Evolutionary conservation across 2,113 vertebrate genomes (phyloP).

Genomic region (Phrynosoma blainvillii): DNA sequence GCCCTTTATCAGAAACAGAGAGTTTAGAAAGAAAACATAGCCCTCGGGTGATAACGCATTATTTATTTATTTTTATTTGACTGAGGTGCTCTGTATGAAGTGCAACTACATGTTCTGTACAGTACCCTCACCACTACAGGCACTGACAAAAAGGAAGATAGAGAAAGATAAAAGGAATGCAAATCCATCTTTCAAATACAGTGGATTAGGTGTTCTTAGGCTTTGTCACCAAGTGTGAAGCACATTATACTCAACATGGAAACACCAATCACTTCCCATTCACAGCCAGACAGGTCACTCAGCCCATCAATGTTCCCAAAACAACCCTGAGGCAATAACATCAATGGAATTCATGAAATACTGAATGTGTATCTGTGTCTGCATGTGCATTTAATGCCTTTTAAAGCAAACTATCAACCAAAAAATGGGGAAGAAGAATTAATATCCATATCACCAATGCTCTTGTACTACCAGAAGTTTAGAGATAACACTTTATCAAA

Average conservation of each 20-base stretch:
- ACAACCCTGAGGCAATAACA: conserved; percentile 43
- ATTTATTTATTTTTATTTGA: conserved; percentile 59
- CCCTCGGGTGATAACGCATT: conserved; percentile 54
- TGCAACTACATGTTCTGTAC: conserved; percentile 65
- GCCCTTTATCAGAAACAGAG: conserved; percentile 65
- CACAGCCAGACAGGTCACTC: conserved; percentile 46
- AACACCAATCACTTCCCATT: conserved; percentile 47
- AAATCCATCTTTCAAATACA: conserved; percentile 62
- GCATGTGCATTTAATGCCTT: not conserved
- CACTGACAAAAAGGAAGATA: conserved; percentile 59
- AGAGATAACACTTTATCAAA: not conserved
- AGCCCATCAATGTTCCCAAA: conserved; percentile 24
- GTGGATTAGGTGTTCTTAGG: conserved; percentile 56
- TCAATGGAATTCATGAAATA: conserved; percentile 15
- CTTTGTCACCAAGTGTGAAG: conserved; percentile 36
- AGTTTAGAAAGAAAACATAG: conserved; percentile 74
- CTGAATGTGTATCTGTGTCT: not conserved
- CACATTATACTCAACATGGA: conserved; percentile 54
- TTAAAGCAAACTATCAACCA: not conserved
- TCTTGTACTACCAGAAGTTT: not conserved
- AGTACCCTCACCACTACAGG: conserved; percentile 59
- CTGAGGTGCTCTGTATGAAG: conserved; percentile 69
- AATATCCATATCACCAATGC: not conserved
- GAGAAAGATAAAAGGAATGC: conserved; percentile 67
- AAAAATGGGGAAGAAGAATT: not conserved